phyloP scores from a whole-genome alignment of 2,113 vertebrate genomes.

The Rhinogobius similis region DNA sequence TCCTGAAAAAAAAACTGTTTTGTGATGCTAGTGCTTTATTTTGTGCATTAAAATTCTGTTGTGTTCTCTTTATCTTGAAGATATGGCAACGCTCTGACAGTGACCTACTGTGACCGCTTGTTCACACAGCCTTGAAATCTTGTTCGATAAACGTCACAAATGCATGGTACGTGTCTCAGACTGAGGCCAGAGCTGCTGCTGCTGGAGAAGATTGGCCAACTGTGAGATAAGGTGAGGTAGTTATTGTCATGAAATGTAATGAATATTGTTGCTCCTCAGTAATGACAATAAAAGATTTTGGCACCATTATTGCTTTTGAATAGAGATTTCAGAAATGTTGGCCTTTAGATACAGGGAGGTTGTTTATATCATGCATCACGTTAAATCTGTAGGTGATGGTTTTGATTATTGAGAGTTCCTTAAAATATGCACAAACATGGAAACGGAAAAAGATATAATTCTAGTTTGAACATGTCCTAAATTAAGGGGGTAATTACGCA shows the following conservation, averaged over 20 bases:
- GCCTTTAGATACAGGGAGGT: background rate
- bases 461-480: constrained; percentile 2
- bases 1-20: too few relatives aligned
- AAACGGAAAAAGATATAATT: background rate
- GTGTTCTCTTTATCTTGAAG: background rate
- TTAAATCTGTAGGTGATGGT: background rate
- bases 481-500: constrained; percentile 16
- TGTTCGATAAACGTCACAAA: constrained; percentile 64
- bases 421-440: constrained; percentile 16
- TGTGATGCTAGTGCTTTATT: too few relatives aligned
- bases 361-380: background rate
- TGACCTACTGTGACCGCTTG: background rate
- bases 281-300: constrained; percentile 30
- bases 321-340: constrained; percentile 44
- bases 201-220: constrained; percentile 25
- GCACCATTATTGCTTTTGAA: constrained; percentile 45
- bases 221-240: constrained; percentile 18
- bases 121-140: constrained; percentile 47
- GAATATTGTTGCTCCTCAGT: constrained; percentile 35
- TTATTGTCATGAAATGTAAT: constrained; percentile 4
- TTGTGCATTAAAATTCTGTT: background rate
- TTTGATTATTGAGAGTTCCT: constrained; percentile 19
- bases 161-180: constrained; percentile 72
- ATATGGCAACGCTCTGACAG: background rate
- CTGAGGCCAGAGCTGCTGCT: constrained; percentile 39